Evolutionary conservation across 2,888 invertebrate genomes (phyloP), one percentile per base, ranked within the genome.

Genomic region (Synanthedon vespiformis): DNA sequence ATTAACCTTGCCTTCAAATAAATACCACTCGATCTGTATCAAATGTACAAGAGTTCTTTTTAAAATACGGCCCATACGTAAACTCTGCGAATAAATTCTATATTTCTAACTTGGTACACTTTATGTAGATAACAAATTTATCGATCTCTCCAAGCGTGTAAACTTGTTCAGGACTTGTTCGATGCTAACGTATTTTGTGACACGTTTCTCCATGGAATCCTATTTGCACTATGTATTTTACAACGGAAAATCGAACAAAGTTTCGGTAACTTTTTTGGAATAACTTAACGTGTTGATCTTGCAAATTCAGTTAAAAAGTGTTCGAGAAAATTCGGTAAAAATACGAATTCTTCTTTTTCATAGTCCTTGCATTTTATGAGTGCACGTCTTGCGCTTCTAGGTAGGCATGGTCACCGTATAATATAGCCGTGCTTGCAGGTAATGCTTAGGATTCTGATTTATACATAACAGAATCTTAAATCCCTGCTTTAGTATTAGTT

Each of bases 141-240:
- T 68, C 61, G 70, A 67, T 64, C 63, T 55, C 53, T 13, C 16
- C 16, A 16, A 14, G 16, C 48, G 58, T 53, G 56, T 54, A 55
- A 67, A 69, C 66, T 66, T 71, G 60, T 65, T 53, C 55, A 52
- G 16, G 62, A 66, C 60, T 65, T 64, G 58, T 44, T 13, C 59
- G 57, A 57, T 61, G 64, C 62, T 65, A 61, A 61, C 63, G 62
- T 63, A 60, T 62, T 62, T 65, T 61, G 63, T 57, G 58, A 58
- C 61, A 58, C 54, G 55, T 56, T 34, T 11, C 48, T 48, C 48
- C 18, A 16, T 48, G 48, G 48, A 48, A 22, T 48, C 22, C 12
- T 18, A 18, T 16, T 48, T 48, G 16, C 18, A 44, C 44, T 48
- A 48, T 14, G 13, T 44, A 13, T 22, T 48, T 48, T 48, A 16